Base-by-base conservation (phyloP, 1,140 invertebrate species). In the Oryzaephilus surinamensis region DNA sequence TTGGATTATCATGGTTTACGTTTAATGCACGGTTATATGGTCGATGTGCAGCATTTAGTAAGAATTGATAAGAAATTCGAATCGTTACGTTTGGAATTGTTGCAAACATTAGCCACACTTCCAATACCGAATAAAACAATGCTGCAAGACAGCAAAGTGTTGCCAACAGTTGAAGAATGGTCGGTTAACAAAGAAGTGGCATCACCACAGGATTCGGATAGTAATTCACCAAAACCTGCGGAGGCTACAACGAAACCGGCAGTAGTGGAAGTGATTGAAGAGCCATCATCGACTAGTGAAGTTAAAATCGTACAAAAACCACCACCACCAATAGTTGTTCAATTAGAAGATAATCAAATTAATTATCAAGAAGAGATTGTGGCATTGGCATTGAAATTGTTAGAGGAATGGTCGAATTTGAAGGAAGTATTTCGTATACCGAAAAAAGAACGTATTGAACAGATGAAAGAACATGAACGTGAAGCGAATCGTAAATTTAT, bases 121-220 rank as follows among this genome's bases (percentile, higher is more conserved):
- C 91, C 92, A 4, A 92, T 97, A 40, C 79, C 85, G 2, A 95
- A 95, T 61, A 92, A 89, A 62, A 94, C 86, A 0, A 84, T 93
- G 66, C 66, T 97, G 2, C 81, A 85, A 57, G 91, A 97, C 49
- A 92, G 86, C 53, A 90, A 93, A 57, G 82, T 97, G 29, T 73
- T 78, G 52, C 77, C 71, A 13, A 74, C 87, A 11, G 79, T 96
- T 27, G 77, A 92, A 58, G 76, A 79, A 49, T 93, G 88, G 89
- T 65, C 77, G 2, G 64, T 59, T 45, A 43, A 54, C 14, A 62
- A 64, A 46, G 40, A 50, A 3, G 60, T 54, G 14, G 55, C 63
- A 21, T 67, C 65, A 0, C 61, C 69, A 0, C 55, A 63, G n/a
- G 65, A 72, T 32, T 57, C 56, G 2, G 57, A 57, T 15, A 57